Percentiles rank a stretch among this genome's conserved stretches.
These are phyloP conservation scores for Melipona bicolor DNA, from an alignment of 2,888 invertebrate genomes.

Conservation along the genomic window DNA sequence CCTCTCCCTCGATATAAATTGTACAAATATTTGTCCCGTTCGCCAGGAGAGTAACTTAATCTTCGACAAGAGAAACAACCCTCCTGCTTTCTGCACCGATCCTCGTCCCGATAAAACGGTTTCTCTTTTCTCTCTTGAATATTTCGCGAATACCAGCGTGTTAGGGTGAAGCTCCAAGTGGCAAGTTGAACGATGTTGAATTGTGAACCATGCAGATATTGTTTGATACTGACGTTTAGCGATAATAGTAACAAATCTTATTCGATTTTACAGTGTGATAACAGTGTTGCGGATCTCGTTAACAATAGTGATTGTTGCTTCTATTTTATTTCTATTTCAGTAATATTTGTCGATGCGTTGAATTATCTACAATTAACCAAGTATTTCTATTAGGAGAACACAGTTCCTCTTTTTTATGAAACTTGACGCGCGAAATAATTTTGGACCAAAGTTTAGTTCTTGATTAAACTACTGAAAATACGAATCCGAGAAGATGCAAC, in stretches of 20 bases:
- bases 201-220: too few relatives aligned
- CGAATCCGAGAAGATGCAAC: too few relatives aligned
- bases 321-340: not conserved
- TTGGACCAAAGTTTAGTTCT: too few relatives aligned
- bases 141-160: not conserved
- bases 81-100: not conserved
- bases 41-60: not conserved
- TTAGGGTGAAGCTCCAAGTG: not conserved
- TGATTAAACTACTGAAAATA: too few relatives aligned
- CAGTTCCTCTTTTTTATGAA: too few relatives aligned
- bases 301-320: not conserved
- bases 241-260: not conserved
- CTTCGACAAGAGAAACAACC: slow-evolving; percentile 2
- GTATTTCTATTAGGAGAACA: not conserved
- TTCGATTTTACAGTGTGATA: not conserved
- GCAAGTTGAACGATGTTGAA: not conserved
- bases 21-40: slow-evolving; percentile 67
- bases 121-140: slow-evolving; percentile 3
- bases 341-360: not conserved
- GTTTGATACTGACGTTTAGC: not conserved
- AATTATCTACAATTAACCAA: not conserved
- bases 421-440: too few relatives aligned
- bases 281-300: too few relatives aligned
- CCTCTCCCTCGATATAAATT: slow-evolving; percentile 53
- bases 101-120: slow-evolving; percentile 15